Conservation (phyloP, 2,888 invertebrate species). For the Microdon myrmicae region DNA sequence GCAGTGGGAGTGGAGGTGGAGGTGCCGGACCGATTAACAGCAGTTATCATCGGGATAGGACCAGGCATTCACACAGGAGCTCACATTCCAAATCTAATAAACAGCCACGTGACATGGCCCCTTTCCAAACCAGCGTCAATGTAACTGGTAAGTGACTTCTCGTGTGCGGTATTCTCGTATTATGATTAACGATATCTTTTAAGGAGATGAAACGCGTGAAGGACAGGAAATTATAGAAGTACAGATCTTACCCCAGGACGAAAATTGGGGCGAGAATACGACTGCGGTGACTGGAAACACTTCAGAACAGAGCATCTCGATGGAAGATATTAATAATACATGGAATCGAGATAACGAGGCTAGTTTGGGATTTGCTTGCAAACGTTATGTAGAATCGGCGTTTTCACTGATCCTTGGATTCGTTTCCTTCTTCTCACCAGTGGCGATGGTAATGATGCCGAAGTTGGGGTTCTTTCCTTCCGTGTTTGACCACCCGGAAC, state of each 20-base stretch:
- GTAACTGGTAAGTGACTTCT: conserved; percentile 70
- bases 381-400: conserved; percentile 84
- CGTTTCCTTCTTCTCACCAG: conserved; percentile 88
- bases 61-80: conserved; percentile 72
- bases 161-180: not conserved
- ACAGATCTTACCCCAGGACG: conserved; percentile 95
- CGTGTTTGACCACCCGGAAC: conserved; percentile 72
- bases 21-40: conserved; percentile 67
- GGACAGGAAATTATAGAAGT: conserved; percentile 95
- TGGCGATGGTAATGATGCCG: conserved; percentile 94
- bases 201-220: conserved; percentile 76
- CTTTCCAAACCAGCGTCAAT: conserved; percentile 87
- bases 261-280: conserved; percentile 99
- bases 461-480: conserved; percentile 88
- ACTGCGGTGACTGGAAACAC: conserved; percentile 97
- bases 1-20: conserved; percentile 46
- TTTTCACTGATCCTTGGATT: conserved; percentile 82
- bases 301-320: conserved; percentile 93
- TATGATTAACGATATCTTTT: conserved; percentile 55
- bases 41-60: conserved; percentile 70
- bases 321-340: conserved; percentile 90
- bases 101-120: conserved; percentile 76
- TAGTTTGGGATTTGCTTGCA: conserved; percentile 78
- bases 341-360: conserved; percentile 82
- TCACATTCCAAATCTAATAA: conserved; percentile 71